phyloP scores from a whole-genome alignment of 2,113 vertebrate species.

The Chlorocebus sabaeus region DNA sequence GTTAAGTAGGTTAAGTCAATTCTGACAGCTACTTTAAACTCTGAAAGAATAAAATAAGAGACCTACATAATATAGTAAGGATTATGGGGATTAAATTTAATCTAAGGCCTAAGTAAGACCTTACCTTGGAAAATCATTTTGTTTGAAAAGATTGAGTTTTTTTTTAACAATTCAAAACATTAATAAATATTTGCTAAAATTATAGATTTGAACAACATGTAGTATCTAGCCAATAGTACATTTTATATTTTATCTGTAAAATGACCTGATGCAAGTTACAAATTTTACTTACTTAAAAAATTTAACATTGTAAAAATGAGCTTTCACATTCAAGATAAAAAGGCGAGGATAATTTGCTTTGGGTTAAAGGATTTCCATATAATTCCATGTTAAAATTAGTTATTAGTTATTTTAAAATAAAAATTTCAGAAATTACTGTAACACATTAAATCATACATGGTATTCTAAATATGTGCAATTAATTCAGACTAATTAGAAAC shows the following conservation, averaged over 20 bases:
- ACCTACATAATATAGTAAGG: background rate
- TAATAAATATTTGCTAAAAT: background rate
- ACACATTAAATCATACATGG: background rate
- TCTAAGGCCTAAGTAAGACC: background rate
- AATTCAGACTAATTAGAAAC: background rate
- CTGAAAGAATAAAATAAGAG: background rate
- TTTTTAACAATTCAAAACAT: background rate
- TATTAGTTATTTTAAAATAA: conserved; percentile 16
- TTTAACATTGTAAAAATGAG: background rate
- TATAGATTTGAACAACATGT: background rate
- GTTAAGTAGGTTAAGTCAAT: background rate
- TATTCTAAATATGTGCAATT: background rate
- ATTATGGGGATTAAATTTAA: background rate
- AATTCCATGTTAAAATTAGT: background rate
- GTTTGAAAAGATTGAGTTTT: background rate
- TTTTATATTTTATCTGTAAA: background rate
- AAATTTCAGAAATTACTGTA: background rate
- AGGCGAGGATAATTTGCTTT: background rate
- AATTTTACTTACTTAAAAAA: background rate
- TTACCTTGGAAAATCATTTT: background rate
- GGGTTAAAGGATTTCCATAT: background rate
- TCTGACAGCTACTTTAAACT: background rate
- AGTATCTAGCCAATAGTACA: background rate
- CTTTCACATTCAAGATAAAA: conserved; percentile 5
- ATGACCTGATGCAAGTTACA: background rate